Conservation (phyloP, 2,888 invertebrate species). For the Chironomus riparius region DNA sequence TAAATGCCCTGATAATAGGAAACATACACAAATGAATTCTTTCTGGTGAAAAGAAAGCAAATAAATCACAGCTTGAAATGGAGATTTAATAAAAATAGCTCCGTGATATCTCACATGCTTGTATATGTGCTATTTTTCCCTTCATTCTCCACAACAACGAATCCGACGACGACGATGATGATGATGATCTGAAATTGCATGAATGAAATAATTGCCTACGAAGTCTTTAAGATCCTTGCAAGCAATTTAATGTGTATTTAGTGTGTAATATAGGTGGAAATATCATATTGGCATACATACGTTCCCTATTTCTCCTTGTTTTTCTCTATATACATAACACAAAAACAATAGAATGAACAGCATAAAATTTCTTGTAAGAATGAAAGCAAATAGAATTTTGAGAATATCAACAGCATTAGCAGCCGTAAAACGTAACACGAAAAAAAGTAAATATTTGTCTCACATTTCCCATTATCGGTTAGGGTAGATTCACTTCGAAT, state of each 20-base stretch:
- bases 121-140: background rate
- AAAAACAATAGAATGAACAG: too few species aligned
- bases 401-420: background rate
- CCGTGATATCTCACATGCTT: slow-evolving; percentile 18
- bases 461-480: background rate
- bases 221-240: too few species aligned
- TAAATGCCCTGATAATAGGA: slow-evolving; percentile 25
- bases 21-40: slow-evolving; percentile 10
- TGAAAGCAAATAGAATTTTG: background rate
- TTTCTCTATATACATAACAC: background rate
- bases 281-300: background rate
- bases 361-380: background rate
- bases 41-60: slow-evolving; percentile 15
- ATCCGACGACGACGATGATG: too few species aligned
- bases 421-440: background rate
- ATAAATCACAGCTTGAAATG: slow-evolving; percentile 27
- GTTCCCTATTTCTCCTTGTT: background rate
- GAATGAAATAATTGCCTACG: background rate
- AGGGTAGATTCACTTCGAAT: background rate
- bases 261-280: too few species aligned
- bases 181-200: background rate
- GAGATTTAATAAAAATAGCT: slow-evolving; percentile 27
- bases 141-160: background rate
- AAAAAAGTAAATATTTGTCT: background rate
- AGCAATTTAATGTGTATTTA: too few species aligned